Conservation (phyloP, 2,888 invertebrate species). For the Lochmaea capreae region DNA sequence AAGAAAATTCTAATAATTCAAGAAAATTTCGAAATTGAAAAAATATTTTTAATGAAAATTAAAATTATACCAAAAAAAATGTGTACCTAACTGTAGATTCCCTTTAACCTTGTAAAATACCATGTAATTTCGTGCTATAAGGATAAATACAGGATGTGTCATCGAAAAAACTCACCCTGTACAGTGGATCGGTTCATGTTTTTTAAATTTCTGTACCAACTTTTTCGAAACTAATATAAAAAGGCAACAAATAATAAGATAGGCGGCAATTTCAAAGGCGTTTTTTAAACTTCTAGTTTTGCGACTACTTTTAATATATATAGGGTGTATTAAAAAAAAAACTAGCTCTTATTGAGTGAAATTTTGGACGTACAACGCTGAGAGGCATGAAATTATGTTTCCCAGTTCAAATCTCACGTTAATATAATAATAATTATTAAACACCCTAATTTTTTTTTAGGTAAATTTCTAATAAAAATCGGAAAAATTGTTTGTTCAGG, state of each 20-base stretch:
- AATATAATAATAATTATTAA: no score
- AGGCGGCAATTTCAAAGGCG: constrained; percentile 15
- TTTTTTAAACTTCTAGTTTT: background rate
- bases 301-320: background rate
- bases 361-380: background rate
- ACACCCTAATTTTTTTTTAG: no score
- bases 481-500: background rate
- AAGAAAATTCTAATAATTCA: no score
- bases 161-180: background rate
- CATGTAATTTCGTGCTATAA: no score
- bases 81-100: no score
- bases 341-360: background rate
- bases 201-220: background rate
- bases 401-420: background rate
- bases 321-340: background rate
- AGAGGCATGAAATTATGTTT: no score
- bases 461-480: background rate
- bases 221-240: background rate
- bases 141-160: no score
- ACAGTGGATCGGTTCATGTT: background rate
- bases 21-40: no score
- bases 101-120: no score
- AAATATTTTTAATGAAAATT: no score
- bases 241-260: constrained; percentile 3
- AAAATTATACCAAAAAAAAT: no score